Conservation (phyloP, 1,140 invertebrate genomes). For the Drosophila tani region DNA sequence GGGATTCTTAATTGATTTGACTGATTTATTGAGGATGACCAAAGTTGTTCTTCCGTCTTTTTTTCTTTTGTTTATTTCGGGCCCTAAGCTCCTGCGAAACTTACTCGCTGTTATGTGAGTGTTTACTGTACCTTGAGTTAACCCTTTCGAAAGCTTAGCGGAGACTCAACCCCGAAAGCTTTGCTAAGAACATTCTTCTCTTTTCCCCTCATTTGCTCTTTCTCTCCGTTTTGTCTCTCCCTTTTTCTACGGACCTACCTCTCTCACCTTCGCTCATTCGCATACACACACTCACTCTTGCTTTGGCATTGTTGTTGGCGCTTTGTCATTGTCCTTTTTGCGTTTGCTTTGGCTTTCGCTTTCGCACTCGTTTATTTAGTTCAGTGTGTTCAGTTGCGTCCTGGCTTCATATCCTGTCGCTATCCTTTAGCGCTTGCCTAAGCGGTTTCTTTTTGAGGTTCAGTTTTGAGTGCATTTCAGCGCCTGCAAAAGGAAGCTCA, state of each 20-base stretch:
- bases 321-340: conserved; percentile 68
- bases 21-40: too few relatives aligned
- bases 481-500: conserved; percentile 34
- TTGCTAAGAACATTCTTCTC: neutral
- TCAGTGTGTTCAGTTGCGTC: conserved; percentile 77
- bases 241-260: conserved; percentile 7
- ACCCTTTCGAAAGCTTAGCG: conserved; percentile 39
- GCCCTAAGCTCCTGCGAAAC: neutral
- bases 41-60: too few relatives aligned
- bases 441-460: conserved; percentile 38
- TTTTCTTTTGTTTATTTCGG: too few relatives aligned
- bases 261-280: conserved; percentile 24
- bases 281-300: conserved; percentile 19
- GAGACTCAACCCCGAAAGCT: conserved; percentile 44
- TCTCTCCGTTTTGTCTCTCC: conserved; percentile 1
- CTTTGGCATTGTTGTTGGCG: conserved; percentile 44
- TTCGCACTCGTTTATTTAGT: conserved; percentile 80
- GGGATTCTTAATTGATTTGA: too few relatives aligned
- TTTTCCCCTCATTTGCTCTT: neutral
- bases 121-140: neutral
- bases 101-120: neutral
- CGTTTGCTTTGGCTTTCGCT: conserved; percentile 72
- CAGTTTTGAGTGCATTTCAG: conserved; percentile 64
- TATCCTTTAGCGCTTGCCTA: conserved; percentile 57
- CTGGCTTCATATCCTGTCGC: conserved; percentile 77